Percentiles rank a stretch among this genome's conserved stretches.
Evolutionary conservation across 2,113 vertebrate genomes (phyloP).

Genomic region (Grammomys dolichurus): DNA sequence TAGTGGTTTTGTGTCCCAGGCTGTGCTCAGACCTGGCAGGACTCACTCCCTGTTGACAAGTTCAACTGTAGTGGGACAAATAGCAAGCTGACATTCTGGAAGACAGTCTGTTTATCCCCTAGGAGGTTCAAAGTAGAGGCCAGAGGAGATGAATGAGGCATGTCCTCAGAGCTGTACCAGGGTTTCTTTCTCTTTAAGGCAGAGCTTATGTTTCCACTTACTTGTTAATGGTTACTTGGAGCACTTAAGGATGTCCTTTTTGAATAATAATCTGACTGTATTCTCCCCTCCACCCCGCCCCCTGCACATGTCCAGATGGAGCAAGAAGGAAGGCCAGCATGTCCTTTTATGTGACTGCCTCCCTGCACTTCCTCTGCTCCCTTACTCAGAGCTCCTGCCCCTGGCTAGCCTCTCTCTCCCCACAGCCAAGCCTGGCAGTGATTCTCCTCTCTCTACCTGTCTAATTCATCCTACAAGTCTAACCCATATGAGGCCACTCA

Average conservation of each 20-base stretch:
- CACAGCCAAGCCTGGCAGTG: no score
- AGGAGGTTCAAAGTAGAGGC: not conserved
- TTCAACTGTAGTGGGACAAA: not conserved
- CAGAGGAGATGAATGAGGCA: not conserved
- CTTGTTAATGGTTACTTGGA: not conserved
- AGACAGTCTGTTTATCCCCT: not conserved
- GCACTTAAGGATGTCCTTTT: no score
- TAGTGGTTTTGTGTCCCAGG: not conserved
- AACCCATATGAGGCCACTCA: not conserved
- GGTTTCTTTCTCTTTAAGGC: not conserved
- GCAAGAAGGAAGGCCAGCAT: not conserved
- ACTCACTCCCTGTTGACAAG: not conserved
- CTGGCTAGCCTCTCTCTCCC: no score
- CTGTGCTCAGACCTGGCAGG: not conserved
- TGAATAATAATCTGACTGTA: not conserved
- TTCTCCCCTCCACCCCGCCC: not conserved
- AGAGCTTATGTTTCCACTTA: not conserved
- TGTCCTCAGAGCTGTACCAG: no score
- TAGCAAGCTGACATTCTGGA: not conserved
- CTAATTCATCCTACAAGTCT: no score
- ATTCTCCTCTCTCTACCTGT: not conserved
- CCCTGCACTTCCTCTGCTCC: fast-evolving
- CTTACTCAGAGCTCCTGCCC: fast-evolving
- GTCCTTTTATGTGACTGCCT: not conserved
- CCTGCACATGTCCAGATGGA: no score